These are phyloP conservation scores for Sitobion miscanthi DNA, from an alignment of 1,140 invertebrate species.

Conservation along the genomic window DNA sequence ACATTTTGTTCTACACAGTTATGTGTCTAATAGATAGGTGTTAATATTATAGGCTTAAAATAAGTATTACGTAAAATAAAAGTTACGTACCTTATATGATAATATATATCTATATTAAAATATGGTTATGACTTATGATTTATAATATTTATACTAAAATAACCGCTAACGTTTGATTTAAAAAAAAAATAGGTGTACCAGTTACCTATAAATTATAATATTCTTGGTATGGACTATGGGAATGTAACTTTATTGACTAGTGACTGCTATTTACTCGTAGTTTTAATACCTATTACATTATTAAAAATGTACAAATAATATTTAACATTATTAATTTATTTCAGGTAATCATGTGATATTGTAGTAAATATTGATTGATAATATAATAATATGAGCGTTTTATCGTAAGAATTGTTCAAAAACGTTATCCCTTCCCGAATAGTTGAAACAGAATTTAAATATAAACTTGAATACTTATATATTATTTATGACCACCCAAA, in stretches of 20 bases:
- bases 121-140: no score
- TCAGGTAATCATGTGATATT: background rate
- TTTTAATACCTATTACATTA: no score
- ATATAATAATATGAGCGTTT: background rate
- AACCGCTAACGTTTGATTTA: background rate
- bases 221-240: no score
- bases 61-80: background rate
- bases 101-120: no score
- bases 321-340: conserved; percentile 10
- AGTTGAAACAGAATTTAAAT: background rate
- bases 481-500: background rate
- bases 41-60: background rate
- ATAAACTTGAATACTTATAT: background rate
- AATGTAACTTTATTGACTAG: no score
- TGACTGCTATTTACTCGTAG: no score
- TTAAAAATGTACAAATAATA: background rate
- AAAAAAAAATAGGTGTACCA: background rate
- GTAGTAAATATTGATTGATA: background rate
- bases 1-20: background rate
- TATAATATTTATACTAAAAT: background rate
- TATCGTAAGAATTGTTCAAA: background rate
- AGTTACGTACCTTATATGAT: background rate
- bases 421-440: background rate
- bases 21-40: background rate
- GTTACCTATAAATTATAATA: background rate